Conservation (phyloP, 2,113 vertebrate genomes). For the Cinclus mexicanus region DNA sequence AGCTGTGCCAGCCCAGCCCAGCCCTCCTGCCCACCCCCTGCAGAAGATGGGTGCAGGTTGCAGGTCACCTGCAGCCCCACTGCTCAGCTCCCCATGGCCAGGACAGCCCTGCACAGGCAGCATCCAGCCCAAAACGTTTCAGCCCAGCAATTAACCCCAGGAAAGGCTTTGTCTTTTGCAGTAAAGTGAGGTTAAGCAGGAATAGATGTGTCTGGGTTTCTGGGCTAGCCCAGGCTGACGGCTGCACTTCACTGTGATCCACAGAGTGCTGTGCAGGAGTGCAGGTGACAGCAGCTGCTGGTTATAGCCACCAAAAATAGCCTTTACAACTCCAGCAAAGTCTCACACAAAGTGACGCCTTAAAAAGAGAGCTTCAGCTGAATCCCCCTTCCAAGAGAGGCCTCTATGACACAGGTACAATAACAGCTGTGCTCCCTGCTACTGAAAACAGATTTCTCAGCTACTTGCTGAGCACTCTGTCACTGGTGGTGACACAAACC, state of each 20-base stretch:
- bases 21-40: not conserved
- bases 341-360: not conserved
- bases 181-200: not conserved
- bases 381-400: not conserved
- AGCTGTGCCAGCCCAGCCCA: not conserved
- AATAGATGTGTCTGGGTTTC: not conserved
- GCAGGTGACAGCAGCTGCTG: not conserved
- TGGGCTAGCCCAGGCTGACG: not conserved
- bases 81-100: accelerated
- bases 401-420: not conserved
- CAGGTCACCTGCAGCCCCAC: accelerated
- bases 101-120: not conserved
- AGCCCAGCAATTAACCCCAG: not conserved
- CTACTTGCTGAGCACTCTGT: not conserved
- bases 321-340: not conserved
- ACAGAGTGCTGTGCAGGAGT: accelerated
- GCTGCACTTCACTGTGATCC: not conserved
- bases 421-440: not conserved
- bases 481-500: not conserved
- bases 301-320: not conserved
- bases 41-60: not conserved
- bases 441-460: not conserved
- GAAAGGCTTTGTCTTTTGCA: not conserved
- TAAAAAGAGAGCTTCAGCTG: not conserved
- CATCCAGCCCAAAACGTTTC: not conserved